Percentiles rank a stretch among this genome's conserved stretches.
Evolutionary conservation across 2,888 invertebrate species (phyloP).

Genomic region (Hartigia nigra): DNA sequence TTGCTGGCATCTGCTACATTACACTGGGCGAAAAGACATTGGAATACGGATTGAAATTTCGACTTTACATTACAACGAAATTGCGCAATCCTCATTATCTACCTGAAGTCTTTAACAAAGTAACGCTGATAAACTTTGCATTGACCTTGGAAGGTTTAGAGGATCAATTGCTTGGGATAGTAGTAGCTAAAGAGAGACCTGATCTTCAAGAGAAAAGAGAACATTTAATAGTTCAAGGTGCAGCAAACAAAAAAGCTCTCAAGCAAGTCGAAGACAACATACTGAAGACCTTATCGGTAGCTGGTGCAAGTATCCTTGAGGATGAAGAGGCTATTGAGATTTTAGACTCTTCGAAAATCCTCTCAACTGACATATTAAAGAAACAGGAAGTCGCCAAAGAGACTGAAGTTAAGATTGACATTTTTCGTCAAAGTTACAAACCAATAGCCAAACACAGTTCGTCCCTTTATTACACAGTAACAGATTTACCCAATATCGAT

Average conservation of each 20-base stretch:
- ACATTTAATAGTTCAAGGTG: conserved; percentile 81
- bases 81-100: conserved; percentile 86
- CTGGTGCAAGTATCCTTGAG: conserved; percentile 90
- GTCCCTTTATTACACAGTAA: conserved; percentile 84
- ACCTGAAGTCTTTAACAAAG: conserved; percentile 86
- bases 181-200: conserved; percentile 86
- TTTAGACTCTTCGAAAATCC: conserved; percentile 84
- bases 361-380: conserved; percentile 84
- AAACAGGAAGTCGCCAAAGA: conserved; percentile 84
- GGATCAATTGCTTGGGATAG: conserved; percentile 86
- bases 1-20: conserved; percentile 80
- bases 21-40: conserved; percentile 82
- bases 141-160: conserved; percentile 85
- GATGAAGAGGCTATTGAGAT: conserved; percentile 91
- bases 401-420: conserved; percentile 82
- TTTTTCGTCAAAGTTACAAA: conserved; percentile 78
- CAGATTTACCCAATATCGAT: conserved; percentile 85
- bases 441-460: conserved; percentile 85
- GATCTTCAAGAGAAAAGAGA: conserved; percentile 86
- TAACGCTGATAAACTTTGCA: conserved; percentile 86
- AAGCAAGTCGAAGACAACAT: conserved; percentile 92
- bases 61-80: conserved; percentile 85
- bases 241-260: conserved; percentile 82
- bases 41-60: conserved; percentile 79
- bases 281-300: conserved; percentile 82